A percentile compares a stretch with the other conserved stretches of the same genome.
phyloP scores from a whole-genome alignment of 1,140 invertebrate species.

The Wiebesia pumilae region DNA sequence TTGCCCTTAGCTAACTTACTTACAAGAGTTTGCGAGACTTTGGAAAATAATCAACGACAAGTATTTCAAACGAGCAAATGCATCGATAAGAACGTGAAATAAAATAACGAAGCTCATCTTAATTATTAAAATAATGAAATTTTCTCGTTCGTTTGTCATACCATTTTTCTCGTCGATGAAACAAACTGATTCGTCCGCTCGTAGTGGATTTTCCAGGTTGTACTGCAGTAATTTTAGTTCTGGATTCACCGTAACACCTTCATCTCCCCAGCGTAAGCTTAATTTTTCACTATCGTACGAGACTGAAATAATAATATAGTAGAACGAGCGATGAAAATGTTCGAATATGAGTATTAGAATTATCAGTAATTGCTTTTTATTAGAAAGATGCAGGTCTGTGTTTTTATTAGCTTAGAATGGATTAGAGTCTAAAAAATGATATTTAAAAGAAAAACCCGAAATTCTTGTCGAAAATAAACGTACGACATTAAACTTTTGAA shows the following conservation, averaged over 20 bases:
- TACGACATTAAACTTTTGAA: too few species aligned
- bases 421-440: too few species aligned
- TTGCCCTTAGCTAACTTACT: too few species aligned
- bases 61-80: too few species aligned
- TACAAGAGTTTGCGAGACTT: too few species aligned
- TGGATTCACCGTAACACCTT: constrained; percentile 84
- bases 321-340: background rate
- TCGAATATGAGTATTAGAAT: background rate
- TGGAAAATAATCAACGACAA: too few species aligned
- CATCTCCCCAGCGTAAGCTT: constrained; percentile 80
- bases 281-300: constrained; percentile 85
- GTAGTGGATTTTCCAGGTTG: constrained; percentile 82
- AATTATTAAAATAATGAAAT: background rate
- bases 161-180: constrained; percentile 84
- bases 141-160: constrained; percentile 57
- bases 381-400: too few species aligned
- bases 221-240: constrained; percentile 86
- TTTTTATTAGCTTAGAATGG: too few species aligned
- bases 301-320: constrained; percentile 75
- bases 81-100: background rate
- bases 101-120: background rate
- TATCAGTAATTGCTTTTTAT: background rate
- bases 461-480: too few species aligned
- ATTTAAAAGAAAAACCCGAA: too few species aligned
- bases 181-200: constrained; percentile 81